A percentile compares a stretch with the other conserved stretches of the same genome.
Evolutionary conservation across 1,140 invertebrate species (phyloP).

Genomic region (Cotesia chilonis): DNA sequence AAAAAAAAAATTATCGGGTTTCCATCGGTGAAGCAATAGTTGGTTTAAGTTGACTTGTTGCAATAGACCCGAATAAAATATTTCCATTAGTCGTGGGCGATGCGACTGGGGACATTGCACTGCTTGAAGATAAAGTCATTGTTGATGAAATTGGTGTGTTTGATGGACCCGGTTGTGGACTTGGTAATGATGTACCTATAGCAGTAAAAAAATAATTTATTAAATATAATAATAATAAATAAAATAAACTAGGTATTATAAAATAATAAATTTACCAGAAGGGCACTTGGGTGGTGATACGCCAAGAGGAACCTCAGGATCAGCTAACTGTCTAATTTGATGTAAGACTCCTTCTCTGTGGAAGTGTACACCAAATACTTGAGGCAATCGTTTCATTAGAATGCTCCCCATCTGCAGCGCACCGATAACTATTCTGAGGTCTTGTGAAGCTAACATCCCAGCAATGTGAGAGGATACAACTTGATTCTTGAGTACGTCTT

Average conservation of each 20-base stretch:
- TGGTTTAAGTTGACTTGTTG: constrained; percentile 60
- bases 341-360: constrained; percentile 94
- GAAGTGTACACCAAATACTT: constrained; percentile 94
- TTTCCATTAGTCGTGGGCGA: constrained; percentile 64
- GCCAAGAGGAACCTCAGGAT: constrained; percentile 72
- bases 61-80: constrained; percentile 61
- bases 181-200: constrained; percentile 61
- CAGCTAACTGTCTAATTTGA: constrained; percentile 83
- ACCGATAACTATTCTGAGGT: constrained; percentile 94
- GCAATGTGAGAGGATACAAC: constrained; percentile 96
- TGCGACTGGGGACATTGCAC: constrained; percentile 62
- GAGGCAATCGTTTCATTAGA: constrained; percentile 93
- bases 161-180: constrained; percentile 65
- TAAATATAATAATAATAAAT: constrained; percentile 13
- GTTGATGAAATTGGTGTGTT: constrained; percentile 60
- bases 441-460: constrained; percentile 96
- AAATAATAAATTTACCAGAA: constrained; percentile 52
- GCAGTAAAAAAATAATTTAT: constrained; percentile 17
- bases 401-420: constrained; percentile 97
- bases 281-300: constrained; percentile 70
- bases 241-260: constrained; percentile 10
- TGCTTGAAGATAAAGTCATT: constrained; percentile 61
- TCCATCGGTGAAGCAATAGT: constrained; percentile 61
- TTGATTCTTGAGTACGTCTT: constrained; percentile 90
- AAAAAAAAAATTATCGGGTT: too few relatives aligned